Evolutionary conservation across 1,140 invertebrate genomes (phyloP), one percentile per base, ranked within the genome.

Genomic region (Drosophila miranda): DNA sequence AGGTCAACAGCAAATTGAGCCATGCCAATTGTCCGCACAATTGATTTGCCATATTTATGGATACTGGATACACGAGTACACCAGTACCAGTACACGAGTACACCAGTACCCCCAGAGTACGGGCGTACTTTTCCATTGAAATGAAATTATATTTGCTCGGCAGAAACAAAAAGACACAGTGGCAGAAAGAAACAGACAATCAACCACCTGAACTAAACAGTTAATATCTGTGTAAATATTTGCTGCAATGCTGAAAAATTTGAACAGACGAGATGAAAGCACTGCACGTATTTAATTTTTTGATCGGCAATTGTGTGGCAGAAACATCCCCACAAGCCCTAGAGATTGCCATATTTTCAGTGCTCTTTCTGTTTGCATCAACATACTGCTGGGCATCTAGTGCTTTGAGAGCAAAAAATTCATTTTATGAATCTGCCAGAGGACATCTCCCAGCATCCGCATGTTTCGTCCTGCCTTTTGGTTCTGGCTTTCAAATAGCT

Each of bases 21-120:
- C n/a, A 53, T 49, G 28, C 53, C 44, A 60, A 58, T 75, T 67
- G 48, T 28, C 64, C 57, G 41, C 11, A 38, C 34, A 57, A 54
- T 50, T 52, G 62, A 61, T 58, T 73, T 79, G 76, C 58, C 73
- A 86, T 77, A 70, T 71, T 84, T 84, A 86, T 86, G 63, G 73
- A 73, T 73, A 60, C 79, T 9, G 34, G 3, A 5, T 11, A 11
- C 30, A 8, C 14, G 16, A 16, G 16, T 16, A 16, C 16, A 16
- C 0, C 16, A 0, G 16, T 16, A 16, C 16, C 16, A 0, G 16
- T 16, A 16, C 16, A 16, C 16, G 16, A 16, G 16, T 16, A 16
- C 16, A 16, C 16, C 16, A 16, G 48, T 75, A 60, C 64, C 54
- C 71, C 56, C 43, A 44, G 64, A 48, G 63, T 19, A 2, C 19